Percentiles rank a stretch among this genome's conserved stretches.
Conservation (phyloP, 2,113 vertebrate species). For the Hyperopisus bebe region DNA sequence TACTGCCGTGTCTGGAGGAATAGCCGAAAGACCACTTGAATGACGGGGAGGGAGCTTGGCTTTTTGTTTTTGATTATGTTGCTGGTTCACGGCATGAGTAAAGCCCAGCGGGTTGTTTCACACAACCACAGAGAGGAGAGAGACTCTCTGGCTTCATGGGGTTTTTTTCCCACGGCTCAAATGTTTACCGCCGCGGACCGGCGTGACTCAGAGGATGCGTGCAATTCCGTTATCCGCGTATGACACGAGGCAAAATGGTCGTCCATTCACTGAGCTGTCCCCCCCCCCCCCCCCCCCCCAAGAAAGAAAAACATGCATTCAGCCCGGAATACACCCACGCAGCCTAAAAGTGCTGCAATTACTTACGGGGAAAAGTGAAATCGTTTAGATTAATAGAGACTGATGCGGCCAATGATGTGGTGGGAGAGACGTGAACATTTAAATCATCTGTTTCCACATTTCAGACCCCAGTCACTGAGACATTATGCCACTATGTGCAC, state of each 20-base stretch:
- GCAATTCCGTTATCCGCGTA: not conserved
- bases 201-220: conserved; percentile 11
- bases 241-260: not conserved
- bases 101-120: conserved; percentile 20
- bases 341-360: not conserved
- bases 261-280: not conserved
- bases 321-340: not conserved
- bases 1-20: conserved; percentile 29
- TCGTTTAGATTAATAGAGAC: conserved; percentile 7
- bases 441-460: not conserved
- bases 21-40: conserved; percentile 32
- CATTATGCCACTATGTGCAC: not conserved
- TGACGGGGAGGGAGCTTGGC: conserved; percentile 22
- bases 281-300: too few species aligned
- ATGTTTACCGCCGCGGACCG: not conserved
- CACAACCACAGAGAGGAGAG: conserved; percentile 15
- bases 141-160: conserved; percentile 8
- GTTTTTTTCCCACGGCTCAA: conserved; percentile 22
- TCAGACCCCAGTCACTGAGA: not conserved
- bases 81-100: conserved; percentile 28
- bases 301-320: not conserved
- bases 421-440: not conserved
- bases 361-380: not conserved
- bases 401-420: not conserved
- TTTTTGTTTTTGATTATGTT: conserved; percentile 32